Conservation (phyloP, 2,888 invertebrate species). For the Osmoderma eremita region DNA sequence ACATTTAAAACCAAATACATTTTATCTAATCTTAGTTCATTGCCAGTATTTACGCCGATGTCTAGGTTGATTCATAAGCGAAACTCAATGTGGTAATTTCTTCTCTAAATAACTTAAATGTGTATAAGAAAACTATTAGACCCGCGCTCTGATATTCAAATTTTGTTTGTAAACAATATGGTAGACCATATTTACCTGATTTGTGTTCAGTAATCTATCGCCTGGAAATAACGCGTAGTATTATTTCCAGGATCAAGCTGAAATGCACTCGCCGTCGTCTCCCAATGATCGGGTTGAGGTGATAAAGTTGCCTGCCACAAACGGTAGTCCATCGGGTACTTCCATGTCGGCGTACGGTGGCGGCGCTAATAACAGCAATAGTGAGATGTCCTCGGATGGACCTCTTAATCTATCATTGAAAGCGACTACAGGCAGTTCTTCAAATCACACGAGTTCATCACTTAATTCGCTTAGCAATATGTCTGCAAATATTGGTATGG, state of each 20-base stretch:
- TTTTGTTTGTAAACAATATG: constrained; percentile 9
- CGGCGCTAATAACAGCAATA: constrained; percentile 47
- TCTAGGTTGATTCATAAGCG: constrained; percentile 11
- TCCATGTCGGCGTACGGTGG: constrained; percentile 52
- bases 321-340: constrained; percentile 61
- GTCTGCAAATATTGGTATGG: constrained; percentile 64
- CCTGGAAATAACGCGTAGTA: no score
- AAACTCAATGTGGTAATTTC: not conserved
- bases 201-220: not conserved
- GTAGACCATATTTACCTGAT: constrained; percentile 8
- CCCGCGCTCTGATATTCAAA: not conserved
- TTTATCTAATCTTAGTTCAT: constrained; percentile 37
- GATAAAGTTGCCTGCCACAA: constrained; percentile 80
- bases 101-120: constrained; percentile 18
- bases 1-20: constrained; percentile 15
- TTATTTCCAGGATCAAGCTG: constrained; percentile 53
- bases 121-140: not conserved
- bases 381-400: constrained; percentile 72
- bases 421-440: constrained; percentile 64
- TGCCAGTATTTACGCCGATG: constrained; percentile 8
- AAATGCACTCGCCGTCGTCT: constrained; percentile 54
- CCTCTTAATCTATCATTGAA: constrained; percentile 87
- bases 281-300: constrained; percentile 81
- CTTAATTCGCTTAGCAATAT: constrained; percentile 71
- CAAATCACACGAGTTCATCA: constrained; percentile 63